Conservation (phyloP, 2,113 vertebrate genomes). For the Fregata magnificens region DNA sequence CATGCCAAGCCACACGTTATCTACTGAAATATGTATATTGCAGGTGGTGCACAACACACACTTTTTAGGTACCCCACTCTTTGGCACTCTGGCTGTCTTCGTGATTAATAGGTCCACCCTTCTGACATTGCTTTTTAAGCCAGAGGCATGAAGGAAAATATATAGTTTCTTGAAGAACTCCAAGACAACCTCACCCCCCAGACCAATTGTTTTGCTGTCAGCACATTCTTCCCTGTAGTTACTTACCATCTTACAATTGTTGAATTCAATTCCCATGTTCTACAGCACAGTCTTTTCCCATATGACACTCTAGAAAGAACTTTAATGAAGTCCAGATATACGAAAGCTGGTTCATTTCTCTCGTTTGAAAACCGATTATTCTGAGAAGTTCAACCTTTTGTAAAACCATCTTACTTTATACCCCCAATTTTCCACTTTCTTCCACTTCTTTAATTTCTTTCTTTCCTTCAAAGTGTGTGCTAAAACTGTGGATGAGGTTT, state of each 20-base stretch:
- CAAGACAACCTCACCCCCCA: not conserved
- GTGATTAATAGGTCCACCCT: not conserved
- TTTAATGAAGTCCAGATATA: constrained; percentile 48
- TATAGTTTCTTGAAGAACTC: not conserved
- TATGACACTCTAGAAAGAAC: not conserved
- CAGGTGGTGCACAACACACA: not conserved
- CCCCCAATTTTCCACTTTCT: not conserved
- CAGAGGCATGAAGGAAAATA: not conserved
- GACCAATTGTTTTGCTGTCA: constrained; percentile 48
- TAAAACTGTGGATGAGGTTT: not conserved
- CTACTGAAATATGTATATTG: not conserved
- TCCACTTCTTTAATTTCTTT: not conserved
- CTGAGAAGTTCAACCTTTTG: not conserved
- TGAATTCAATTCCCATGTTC: constrained; percentile 41
- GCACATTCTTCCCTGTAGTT: not conserved
- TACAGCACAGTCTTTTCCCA: not conserved
- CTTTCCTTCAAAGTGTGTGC: not conserved
- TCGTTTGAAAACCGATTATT: not conserved
- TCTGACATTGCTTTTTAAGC: not conserved
- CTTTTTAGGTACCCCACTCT: not conserved
- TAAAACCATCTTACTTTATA: not conserved
- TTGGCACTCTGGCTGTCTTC: not conserved
- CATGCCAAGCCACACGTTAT: not conserved
- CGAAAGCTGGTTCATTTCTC: not conserved
- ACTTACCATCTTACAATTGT: not conserved